Conservation (phyloP, 2,888 invertebrate species). For the Acanthosepion lycidas region DNA sequence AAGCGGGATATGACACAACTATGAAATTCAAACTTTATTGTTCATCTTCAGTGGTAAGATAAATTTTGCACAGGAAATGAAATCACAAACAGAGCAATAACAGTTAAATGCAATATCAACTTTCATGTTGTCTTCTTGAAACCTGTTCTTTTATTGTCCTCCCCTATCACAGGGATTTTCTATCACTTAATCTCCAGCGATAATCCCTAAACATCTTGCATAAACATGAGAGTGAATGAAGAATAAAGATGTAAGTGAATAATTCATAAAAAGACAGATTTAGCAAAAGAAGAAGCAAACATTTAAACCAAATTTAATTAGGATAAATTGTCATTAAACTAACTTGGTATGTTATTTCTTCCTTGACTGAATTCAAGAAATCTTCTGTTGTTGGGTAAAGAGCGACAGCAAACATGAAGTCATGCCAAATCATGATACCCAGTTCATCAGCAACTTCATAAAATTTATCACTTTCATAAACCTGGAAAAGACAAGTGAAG, state of each 20-base stretch:
- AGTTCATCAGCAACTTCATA: conserved; percentile 88
- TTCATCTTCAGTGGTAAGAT: too few relatives aligned
- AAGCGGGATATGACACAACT: too few relatives aligned
- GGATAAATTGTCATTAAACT: not conserved
- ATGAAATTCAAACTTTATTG: too few relatives aligned
- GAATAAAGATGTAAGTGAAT: not conserved
- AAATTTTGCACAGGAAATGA: too few relatives aligned
- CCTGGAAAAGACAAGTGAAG: conserved; percentile 52
- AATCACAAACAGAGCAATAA: too few relatives aligned
- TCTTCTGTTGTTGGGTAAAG: conserved; percentile 88
- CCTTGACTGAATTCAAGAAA: conserved; percentile 83
- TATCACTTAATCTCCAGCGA: too few relatives aligned
- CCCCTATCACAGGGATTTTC: too few relatives aligned
- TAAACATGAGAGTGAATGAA: not conserved
- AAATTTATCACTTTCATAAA: conserved; percentile 92
- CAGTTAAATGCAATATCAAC: too few relatives aligned
- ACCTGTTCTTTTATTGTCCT: too few relatives aligned
- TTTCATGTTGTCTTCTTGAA: too few relatives aligned
- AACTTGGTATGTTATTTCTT: conserved; percentile 88
- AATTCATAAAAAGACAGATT: not conserved
- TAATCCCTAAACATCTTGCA: not conserved
- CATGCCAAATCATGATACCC: conserved; percentile 97
- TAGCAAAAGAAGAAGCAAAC: too few relatives aligned
- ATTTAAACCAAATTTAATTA: too few relatives aligned
- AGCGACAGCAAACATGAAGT: conserved; percentile 96